Percentiles rank a stretch among this genome's conserved stretches.
phyloP scores from a whole-genome alignment of 2,888 invertebrate species.

The Cosmia pyralina region DNA sequence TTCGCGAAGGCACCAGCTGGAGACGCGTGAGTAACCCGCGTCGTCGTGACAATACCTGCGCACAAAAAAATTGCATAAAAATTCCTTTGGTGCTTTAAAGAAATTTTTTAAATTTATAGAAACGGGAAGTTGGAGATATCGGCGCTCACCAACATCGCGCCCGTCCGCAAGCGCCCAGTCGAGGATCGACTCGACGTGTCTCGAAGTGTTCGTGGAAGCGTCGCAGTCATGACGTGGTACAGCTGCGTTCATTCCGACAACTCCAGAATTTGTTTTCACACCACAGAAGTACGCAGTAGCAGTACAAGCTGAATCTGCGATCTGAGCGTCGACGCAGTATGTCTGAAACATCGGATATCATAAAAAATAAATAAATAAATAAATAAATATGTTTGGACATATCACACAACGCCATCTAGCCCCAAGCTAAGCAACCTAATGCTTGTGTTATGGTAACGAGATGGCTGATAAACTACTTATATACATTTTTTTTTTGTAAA shows the following conservation, averaged over 20 bases:
- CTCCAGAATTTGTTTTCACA: constrained; percentile 91
- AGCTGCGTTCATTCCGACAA: constrained; percentile 88
- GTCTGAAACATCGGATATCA: constrained; percentile 52
- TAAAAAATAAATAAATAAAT: no score
- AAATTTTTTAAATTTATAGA: no score
- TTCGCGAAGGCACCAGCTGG: constrained; percentile 92
- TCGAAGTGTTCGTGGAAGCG: constrained; percentile 82
- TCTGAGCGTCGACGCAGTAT: constrained; percentile 90
- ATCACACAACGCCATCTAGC: no score
- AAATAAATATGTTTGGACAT: no score
- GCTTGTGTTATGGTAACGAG: no score
- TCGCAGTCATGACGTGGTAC: constrained; percentile 91
- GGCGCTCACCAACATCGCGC: constrained; percentile 52
- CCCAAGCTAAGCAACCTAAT: no score
- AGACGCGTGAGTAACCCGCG: constrained; percentile 94
- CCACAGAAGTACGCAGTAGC: constrained; percentile 92
- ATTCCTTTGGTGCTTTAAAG: no score
- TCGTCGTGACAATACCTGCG: constrained; percentile 91
- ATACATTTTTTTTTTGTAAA: no score
- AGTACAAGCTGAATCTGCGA: constrained; percentile 93
- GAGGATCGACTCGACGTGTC: constrained; percentile 92
- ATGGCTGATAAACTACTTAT: no score
- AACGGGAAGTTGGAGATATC: no score
- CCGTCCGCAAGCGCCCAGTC: constrained; percentile 90
- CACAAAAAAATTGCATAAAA: no score